A percentile compares a stretch with the other conserved stretches of the same genome.
Evolutionary conservation across 2,113 vertebrate genomes (phyloP).

Genomic region (Narcine bancroftii): DNA sequence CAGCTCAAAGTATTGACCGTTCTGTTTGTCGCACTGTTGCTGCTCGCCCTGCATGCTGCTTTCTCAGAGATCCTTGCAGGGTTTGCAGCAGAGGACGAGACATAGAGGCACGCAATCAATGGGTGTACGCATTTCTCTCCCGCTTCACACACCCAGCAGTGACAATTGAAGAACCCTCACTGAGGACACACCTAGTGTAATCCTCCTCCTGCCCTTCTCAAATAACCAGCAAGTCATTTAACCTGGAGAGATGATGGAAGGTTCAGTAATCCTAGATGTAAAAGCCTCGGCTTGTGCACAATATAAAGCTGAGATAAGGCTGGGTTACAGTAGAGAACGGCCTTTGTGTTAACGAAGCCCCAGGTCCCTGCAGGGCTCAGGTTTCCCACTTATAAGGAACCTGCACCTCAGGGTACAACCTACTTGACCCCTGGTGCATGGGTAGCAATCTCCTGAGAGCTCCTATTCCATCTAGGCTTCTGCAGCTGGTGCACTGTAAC

Average conservation of each 20-base stretch:
- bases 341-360: neutral
- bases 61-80: neutral
- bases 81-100: neutral
- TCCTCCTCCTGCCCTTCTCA: neutral
- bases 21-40: no score
- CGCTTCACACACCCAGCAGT: neutral
- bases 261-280: neutral
- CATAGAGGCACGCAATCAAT: neutral
- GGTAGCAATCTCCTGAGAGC: neutral
- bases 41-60: neutral
- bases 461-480: no score
- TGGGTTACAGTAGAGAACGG: neutral
- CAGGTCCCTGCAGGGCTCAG: neutral
- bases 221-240: neutral
- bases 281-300: neutral
- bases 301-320: neutral
- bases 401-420: neutral
- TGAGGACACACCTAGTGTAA: neutral
- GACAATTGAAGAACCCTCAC: neutral
- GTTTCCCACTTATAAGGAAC: neutral
- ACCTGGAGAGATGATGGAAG: neutral
- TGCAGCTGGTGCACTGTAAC: neutral
- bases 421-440: neutral
- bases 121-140: neutral
- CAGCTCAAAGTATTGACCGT: no score